Conservation (phyloP, 2,888 invertebrate species). For the Caenorhabditis sinica region DNA sequence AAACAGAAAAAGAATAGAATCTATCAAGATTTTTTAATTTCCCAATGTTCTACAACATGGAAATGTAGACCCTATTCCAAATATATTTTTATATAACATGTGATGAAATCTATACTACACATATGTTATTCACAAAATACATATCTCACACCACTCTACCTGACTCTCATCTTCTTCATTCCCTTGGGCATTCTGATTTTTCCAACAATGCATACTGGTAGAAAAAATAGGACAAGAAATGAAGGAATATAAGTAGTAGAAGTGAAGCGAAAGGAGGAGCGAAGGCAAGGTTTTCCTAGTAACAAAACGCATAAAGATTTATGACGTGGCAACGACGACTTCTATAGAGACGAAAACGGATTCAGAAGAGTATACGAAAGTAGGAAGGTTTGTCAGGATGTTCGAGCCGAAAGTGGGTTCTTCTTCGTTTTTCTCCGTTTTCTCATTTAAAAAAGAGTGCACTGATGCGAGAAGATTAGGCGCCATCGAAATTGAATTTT, state of each 20-base stretch:
- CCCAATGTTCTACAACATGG: background rate
- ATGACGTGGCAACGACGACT: slow-evolving; percentile 48
- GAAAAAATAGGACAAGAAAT: background rate
- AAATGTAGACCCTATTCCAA: background rate
- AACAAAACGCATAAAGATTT: slow-evolving; percentile 49
- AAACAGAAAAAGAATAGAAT: no score
- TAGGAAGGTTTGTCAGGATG: slow-evolving; percentile 45
- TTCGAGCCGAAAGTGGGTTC: slow-evolving; percentile 39
- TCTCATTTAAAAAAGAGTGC: slow-evolving; percentile 38
- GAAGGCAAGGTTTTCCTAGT: background rate
- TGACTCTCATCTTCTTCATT: slow-evolving; percentile 19
- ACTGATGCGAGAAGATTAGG: slow-evolving; percentile 59
- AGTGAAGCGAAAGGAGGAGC: slow-evolving; percentile 26
- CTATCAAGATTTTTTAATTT: slow-evolving; percentile 1
- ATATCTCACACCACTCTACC: slow-evolving; percentile 21
- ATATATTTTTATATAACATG: background rate
- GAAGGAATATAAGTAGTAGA: slow-evolving; percentile 2
- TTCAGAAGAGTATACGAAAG: slow-evolving; percentile 5
- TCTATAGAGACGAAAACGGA: slow-evolving; percentile 26
- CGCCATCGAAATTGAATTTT: slow-evolving; percentile 60
- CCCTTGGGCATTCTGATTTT: slow-evolving; percentile 10
- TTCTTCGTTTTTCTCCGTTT: slow-evolving; percentile 20
- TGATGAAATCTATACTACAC: slow-evolving; percentile 8
- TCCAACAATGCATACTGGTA: slow-evolving; percentile 39
- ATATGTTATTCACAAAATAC: slow-evolving; percentile 1